Base-by-base conservation (phyloP, 2,797 vertebrate species). In the Emys orbicularis region DNA sequence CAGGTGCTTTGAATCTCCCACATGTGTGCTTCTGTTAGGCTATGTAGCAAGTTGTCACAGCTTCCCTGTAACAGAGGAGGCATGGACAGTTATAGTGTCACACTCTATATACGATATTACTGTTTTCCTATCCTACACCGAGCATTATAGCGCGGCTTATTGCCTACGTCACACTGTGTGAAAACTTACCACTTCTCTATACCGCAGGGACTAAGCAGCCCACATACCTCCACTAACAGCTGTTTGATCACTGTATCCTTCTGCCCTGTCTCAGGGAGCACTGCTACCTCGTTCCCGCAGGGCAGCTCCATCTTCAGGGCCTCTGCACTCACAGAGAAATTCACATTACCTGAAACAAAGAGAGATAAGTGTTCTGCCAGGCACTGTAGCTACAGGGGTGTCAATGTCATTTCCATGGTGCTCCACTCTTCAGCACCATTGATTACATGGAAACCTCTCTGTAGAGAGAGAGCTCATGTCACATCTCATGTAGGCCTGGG, bases 251-350 rank as follows among this genome's bases (percentile, higher is more conserved):
- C 37, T 12, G 79, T 94, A n/a, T 94, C 93, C 72, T 87, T 94
- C 53, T 79, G 81, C 8, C 90, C 87, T 52, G 84, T 86, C 57
- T 29, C 31, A 2, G 72, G 79, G 12, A 37, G 50, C 23, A 27
- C 79, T 10, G 81, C 57, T 50, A 94, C 86, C 34, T 93, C 84
- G 49, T 90, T 90, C 8, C 88, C 90, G 23, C 94, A 93, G 2
- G 44, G 52, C 6, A 87, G 79, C 52, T 52, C 90, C 19, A 80
- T 84, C 37, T 29, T 50, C 65, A 92, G 29, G 5, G 90, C 91
- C 87, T 92, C 0, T 2, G 99, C 98, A 1, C 97, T 98, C 90
- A 99, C 98, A 52, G 98, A 98, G 96, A 99, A 90, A 59, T 91
- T 95, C 87, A 99, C 95, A 83, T 95, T 88, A 59, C 99, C 99